Conservation (phyloP, 2,888 invertebrate genomes). For the Molanna angustata region DNA sequence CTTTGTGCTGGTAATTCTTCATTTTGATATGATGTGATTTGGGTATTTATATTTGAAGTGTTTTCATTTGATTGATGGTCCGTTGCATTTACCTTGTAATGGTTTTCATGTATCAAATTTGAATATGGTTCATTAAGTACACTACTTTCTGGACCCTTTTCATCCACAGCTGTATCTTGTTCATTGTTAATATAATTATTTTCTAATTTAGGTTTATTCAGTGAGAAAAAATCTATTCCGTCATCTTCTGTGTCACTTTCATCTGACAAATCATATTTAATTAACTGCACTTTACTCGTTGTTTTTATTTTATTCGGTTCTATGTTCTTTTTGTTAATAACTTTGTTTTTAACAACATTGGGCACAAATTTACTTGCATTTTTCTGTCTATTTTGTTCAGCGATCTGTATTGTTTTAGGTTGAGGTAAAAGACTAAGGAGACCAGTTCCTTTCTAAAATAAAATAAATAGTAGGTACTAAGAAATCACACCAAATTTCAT, state of each 20-base stretch:
- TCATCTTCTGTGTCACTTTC: constrained; percentile 43
- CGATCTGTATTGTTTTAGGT: constrained; percentile 50
- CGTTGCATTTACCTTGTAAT: too few relatives aligned
- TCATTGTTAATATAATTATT: neutral
- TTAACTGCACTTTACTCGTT: constrained; percentile 36
- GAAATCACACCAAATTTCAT: constrained; percentile 6
- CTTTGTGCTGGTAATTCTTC: neutral
- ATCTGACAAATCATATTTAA: constrained; percentile 44
- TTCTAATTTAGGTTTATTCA: constrained; percentile 33
- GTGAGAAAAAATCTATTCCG: constrained; percentile 35
- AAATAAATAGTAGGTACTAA: constrained; percentile 8
- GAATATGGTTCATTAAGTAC: too few relatives aligned
- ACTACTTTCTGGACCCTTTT: neutral
- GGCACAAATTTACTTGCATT: constrained; percentile 9
- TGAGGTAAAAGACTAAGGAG: constrained; percentile 68
- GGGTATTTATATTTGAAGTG: too few relatives aligned
- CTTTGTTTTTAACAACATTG: constrained; percentile 30
- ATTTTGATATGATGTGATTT: neutral
- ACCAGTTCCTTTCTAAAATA: constrained; percentile 62
- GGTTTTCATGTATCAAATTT: too few relatives aligned
- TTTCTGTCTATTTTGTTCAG: constrained; percentile 24
- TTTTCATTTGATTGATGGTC: too few relatives aligned
- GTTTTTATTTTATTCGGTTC: constrained; percentile 39
- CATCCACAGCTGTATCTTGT: neutral
- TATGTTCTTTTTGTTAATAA: constrained; percentile 36